phyloP scores from a whole-genome alignment of 2,797 vertebrate species.

The Chrosomus eos region DNA sequence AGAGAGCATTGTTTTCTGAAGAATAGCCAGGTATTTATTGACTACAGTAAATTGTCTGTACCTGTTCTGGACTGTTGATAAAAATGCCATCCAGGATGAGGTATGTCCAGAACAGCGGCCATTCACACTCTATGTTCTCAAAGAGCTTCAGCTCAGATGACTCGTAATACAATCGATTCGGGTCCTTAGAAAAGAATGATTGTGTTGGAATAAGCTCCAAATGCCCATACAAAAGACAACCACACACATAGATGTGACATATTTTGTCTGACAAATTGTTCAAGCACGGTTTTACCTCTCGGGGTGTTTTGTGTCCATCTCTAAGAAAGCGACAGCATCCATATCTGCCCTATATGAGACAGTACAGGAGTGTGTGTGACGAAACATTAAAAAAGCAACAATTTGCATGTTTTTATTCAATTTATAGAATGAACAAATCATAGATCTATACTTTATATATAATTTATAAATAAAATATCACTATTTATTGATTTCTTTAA shows the following conservation, averaged over 20 bases:
- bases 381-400: background rate
- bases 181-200: constrained; percentile 78
- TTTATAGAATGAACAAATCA: too few species aligned
- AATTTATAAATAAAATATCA: too few species aligned
- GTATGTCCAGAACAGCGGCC: constrained; percentile 98
- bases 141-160: constrained; percentile 96
- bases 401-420: background rate
- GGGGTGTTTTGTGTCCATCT: constrained; percentile 94
- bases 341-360: constrained; percentile 88
- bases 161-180: constrained; percentile 90
- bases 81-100: constrained; percentile 96
- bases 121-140: constrained; percentile 98
- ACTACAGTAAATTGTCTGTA: constrained; percentile 57
- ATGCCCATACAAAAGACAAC: background rate
- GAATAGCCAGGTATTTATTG: background rate
- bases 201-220: background rate
- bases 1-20: background rate
- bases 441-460: too few species aligned
- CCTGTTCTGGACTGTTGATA: constrained; percentile 89
- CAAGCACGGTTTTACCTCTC: constrained; percentile 80
- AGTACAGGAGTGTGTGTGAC: background rate
- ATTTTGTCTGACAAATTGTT: background rate
- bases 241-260: background rate
- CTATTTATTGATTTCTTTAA: background rate
- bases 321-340: constrained; percentile 96